phyloP scores from a whole-genome alignment of 2,113 vertebrate species.

The Eidolon helvum region DNA sequence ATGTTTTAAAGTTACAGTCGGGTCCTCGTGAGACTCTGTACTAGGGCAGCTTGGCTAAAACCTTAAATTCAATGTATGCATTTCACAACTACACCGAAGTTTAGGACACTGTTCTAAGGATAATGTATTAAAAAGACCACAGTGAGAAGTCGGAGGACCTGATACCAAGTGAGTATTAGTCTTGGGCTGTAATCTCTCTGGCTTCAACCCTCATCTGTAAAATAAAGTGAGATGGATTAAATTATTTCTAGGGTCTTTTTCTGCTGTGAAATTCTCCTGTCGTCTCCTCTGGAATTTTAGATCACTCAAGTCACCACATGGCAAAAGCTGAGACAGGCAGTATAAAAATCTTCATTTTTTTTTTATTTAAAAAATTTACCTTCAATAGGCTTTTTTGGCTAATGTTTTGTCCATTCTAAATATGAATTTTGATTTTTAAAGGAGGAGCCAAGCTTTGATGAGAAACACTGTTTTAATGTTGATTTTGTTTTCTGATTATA shows the following conservation, averaged over 20 bases:
- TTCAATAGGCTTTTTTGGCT: background rate
- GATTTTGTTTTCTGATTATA: slow-evolving; percentile 6
- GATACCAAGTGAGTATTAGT: background rate
- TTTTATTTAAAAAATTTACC: background rate
- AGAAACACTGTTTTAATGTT: background rate
- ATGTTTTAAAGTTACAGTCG: background rate
- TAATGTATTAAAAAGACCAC: background rate
- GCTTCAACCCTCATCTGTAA: background rate
- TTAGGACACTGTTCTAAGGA: background rate
- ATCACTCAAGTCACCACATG: background rate
- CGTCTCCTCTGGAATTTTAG: background rate
- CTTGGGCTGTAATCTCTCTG: background rate
- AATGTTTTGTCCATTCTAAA: background rate
- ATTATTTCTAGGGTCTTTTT: background rate
- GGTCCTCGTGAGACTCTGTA: too few species aligned
- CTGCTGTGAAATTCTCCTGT: slow-evolving; percentile 20
- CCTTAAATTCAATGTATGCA: background rate
- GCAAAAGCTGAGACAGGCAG: background rate
- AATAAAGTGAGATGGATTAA: background rate
- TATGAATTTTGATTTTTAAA: background rate
- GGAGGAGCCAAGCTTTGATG: background rate
- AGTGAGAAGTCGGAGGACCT: background rate
- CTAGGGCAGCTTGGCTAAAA: background rate
- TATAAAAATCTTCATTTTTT: background rate
- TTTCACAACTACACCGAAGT: background rate